Conservation (phyloP, 1,140 invertebrate genomes). For the Drosophila insularis region DNA sequence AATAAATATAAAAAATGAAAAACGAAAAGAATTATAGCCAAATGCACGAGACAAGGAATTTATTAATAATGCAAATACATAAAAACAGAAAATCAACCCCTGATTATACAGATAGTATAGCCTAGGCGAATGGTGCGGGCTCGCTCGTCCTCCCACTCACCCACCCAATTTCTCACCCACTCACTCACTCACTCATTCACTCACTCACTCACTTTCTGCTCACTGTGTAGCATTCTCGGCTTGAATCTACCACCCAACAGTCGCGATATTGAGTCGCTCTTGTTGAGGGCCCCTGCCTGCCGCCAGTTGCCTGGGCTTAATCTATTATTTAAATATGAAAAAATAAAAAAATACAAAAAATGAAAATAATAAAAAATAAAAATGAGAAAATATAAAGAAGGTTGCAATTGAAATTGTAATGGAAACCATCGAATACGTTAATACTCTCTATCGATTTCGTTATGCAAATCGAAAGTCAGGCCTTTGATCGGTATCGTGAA, state of each 20-base stretch:
- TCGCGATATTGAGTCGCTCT: slow-evolving; percentile 24
- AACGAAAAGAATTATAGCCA: slow-evolving; percentile 61
- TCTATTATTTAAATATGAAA: slow-evolving; percentile 80
- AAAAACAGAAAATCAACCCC: slow-evolving; percentile 79
- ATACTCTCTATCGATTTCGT: neutral
- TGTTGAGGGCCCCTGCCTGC: slow-evolving; percentile 2
- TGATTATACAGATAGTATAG: slow-evolving; percentile 75
- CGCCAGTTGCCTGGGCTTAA: slow-evolving; percentile 52
- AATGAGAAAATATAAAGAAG: slow-evolving; percentile 47
- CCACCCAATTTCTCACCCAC: neutral
- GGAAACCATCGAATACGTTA: neutral
- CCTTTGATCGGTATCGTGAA: no score
- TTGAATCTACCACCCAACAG: slow-evolving; percentile 48
- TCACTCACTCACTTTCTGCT: neutral
- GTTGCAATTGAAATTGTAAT: slow-evolving; percentile 30
- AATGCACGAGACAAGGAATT: slow-evolving; percentile 75
- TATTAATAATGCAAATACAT: slow-evolving; percentile 81
- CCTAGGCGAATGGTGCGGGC: slow-evolving; percentile 1
- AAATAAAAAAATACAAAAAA: slow-evolving; percentile 60
- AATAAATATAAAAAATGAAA: slow-evolving; percentile 74
- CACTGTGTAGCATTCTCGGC: neutral
- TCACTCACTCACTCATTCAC: neutral
- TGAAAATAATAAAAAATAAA: slow-evolving; percentile 39
- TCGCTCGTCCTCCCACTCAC: neutral
- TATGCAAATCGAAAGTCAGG: no score